Conservation (phyloP, 2,113 vertebrate genomes). For the Empidonax traillii region DNA sequence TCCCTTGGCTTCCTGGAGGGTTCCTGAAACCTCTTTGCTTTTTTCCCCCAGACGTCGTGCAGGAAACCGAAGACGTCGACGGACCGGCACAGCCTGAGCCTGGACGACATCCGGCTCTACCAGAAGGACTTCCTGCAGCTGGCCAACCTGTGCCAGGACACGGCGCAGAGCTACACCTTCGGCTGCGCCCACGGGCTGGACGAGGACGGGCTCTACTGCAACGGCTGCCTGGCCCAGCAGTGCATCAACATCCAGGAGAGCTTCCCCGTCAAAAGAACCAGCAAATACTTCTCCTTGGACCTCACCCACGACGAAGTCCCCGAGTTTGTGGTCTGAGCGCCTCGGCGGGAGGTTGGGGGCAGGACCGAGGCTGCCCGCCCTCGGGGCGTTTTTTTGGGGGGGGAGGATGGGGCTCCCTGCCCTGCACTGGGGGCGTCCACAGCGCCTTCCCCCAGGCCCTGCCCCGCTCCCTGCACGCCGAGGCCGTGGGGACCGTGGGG, state of each 20-base stretch:
- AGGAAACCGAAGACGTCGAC: conserved; percentile 91
- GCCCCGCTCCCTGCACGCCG: neutral
- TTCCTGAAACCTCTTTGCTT: neutral
- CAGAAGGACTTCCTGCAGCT: conserved; percentile 93
- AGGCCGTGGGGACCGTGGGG: conserved; percentile 24
- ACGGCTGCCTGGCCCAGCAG: conserved; percentile 85
- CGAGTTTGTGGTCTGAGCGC: conserved; percentile 91
- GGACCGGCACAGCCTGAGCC: conserved; percentile 94
- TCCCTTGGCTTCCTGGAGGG: fast-evolving
- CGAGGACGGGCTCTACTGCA: conserved; percentile 82
- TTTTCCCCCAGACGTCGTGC: conserved; percentile 75
- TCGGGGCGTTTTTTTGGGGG: too few species aligned
- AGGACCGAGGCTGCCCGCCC: neutral
- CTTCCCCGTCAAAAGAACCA: conserved; percentile 92
- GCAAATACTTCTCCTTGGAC: conserved; percentile 98
- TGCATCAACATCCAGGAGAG: conserved; percentile 82
- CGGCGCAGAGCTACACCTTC: conserved; percentile 96
- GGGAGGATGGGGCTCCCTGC: neutral
- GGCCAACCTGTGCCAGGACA: conserved; percentile 93
- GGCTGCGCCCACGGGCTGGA: conserved; percentile 90
- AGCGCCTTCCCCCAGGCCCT: neutral
- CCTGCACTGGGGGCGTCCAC: fast-evolving
- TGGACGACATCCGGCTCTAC: conserved; percentile 93
- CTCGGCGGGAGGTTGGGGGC: too few species aligned
- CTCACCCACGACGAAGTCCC: conserved; percentile 92